Evolutionary conservation across 1,140 invertebrate genomes (phyloP), one percentile per base, ranked within the genome.

Genomic region (Trinorchestia longiramus): DNA sequence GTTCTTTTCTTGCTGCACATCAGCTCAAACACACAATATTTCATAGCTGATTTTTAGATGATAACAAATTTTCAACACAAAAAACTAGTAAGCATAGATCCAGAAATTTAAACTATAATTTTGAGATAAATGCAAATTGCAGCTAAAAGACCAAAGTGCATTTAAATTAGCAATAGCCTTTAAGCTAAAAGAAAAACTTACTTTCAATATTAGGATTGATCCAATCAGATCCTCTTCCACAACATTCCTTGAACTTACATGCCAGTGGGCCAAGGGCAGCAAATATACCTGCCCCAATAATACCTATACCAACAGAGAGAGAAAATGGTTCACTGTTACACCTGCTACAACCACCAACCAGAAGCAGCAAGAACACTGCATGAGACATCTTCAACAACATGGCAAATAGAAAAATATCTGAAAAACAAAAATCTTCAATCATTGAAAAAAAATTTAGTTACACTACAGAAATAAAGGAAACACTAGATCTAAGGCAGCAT

Each of bases 211-310:
- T 95, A 40, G 95, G 87, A 4, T 87, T 87, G 95, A 95, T 96
- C 95, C 96, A 96, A 15, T 95, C 43, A 17, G 95, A 41, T 0
- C 62, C 87, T 28, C 44, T 23, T 36, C 62, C 87, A 40, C 96
- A 96, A 42, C 96, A 96, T 53, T 96, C 96, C 41, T 96, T 95
- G n/a, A 96, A 87, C 92, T 95, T 91, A 47, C 96, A 97, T 4
- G 96, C 95, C n/a, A 96, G 45, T 42, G 62, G 95, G 36, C 96
- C 96, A 11, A 96, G 91, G 40, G 95, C 95, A 94, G 96, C 96
- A 36, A 95, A 96, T 23, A 97, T 45, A 42, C 95, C 96, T 0
- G 96, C 95, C 40, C 95, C 96, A 1, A 94, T 96, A 23, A 95
- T 40, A 0, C 96, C 96, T 36, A 96, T 44, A 23, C 95, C 96